Conservation (phyloP, 2,888 invertebrate genomes). For the Leucoma salicis region DNA sequence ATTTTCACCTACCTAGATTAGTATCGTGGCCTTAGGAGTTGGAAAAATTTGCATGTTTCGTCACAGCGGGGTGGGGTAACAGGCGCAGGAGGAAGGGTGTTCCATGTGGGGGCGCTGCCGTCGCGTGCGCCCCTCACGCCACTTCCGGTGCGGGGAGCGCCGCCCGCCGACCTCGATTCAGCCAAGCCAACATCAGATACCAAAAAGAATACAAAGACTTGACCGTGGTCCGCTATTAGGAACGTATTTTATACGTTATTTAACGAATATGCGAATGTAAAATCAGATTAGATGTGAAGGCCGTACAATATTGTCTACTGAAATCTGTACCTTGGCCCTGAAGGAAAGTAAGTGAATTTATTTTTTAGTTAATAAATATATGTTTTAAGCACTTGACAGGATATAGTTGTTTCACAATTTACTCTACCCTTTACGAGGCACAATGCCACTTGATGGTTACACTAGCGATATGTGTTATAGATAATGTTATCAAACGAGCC, state of each 20-base stretch:
- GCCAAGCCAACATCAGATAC: slow-evolving; percentile 63
- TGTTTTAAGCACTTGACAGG: too few relatives aligned
- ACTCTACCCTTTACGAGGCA: too few relatives aligned
- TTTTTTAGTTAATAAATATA: too few relatives aligned
- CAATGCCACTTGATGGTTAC: too few relatives aligned
- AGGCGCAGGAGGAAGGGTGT: slow-evolving; percentile 10
- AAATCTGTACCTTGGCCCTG: neutral
- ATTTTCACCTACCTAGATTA: slow-evolving; percentile 52
- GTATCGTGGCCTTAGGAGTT: slow-evolving; percentile 53
- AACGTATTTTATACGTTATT: slow-evolving; percentile 14
- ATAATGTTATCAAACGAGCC: too few relatives aligned
- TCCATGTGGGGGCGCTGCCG: slow-evolving; percentile 26
- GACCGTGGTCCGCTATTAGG: slow-evolving; percentile 42
- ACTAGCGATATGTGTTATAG: too few relatives aligned
- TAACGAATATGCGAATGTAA: slow-evolving; percentile 10
- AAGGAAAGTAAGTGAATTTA: too few relatives aligned
- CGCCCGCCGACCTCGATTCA: slow-evolving; percentile 61
- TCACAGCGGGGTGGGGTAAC: slow-evolving; percentile 42
- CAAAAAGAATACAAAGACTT: slow-evolving; percentile 48
- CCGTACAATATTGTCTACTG: neutral
- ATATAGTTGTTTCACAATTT: too few relatives aligned
- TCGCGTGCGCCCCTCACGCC: slow-evolving; percentile 67
- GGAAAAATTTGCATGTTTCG: slow-evolving; percentile 71
- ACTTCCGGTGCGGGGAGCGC: slow-evolving; percentile 57
- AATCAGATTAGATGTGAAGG: neutral